Evolutionary conservation across 2,113 vertebrate species (phyloP).

Genomic region (Anarrhichthys ocellatus): DNA sequence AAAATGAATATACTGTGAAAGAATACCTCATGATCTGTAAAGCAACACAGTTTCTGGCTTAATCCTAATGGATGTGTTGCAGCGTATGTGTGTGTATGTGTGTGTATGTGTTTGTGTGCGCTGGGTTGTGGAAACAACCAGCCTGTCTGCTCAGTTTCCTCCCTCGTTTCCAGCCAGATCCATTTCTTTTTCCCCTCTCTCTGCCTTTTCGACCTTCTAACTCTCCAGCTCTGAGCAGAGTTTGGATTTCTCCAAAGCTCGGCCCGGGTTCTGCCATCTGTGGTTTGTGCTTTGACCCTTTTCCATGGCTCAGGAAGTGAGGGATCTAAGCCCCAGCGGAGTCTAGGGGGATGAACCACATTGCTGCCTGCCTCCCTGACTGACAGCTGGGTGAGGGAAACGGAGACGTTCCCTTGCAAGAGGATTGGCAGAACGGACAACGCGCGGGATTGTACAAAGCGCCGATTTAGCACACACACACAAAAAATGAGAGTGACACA

Average conservation of each 20-base stretch:
- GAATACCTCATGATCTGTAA: constrained; percentile 40
- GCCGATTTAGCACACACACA: constrained; percentile 36
- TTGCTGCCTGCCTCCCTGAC: constrained; percentile 35
- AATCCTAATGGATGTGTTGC: constrained; percentile 61
- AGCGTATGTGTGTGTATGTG: constrained; percentile 34
- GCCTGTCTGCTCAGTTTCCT: constrained; percentile 62
- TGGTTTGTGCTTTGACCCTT: constrained; percentile 75
- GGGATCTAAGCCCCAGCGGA: constrained; percentile 44
- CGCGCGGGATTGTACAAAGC: constrained; percentile 43
- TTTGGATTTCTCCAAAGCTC: constrained; percentile 67
- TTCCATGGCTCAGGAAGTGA: constrained; percentile 69
- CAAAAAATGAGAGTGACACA: constrained; percentile 48
- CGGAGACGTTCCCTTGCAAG: constrained; percentile 21
- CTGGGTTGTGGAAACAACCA: constrained; percentile 69
- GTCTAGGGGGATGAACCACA: constrained; percentile 41
- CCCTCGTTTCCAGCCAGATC: constrained; percentile 72
- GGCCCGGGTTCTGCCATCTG: constrained; percentile 71
- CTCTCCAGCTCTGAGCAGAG: constrained; percentile 57
- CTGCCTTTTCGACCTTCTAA: constrained; percentile 72
- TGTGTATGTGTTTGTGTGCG: constrained; percentile 21
- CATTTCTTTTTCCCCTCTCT: constrained; percentile 73
- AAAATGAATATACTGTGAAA: constrained; percentile 52
- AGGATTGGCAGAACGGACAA: constrained; percentile 50
- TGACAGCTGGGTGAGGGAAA: constrained; percentile 70
- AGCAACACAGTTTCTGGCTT: constrained; percentile 35